Conservation (phyloP, 2,113 vertebrate species). For the Saguinus imperator region DNA sequence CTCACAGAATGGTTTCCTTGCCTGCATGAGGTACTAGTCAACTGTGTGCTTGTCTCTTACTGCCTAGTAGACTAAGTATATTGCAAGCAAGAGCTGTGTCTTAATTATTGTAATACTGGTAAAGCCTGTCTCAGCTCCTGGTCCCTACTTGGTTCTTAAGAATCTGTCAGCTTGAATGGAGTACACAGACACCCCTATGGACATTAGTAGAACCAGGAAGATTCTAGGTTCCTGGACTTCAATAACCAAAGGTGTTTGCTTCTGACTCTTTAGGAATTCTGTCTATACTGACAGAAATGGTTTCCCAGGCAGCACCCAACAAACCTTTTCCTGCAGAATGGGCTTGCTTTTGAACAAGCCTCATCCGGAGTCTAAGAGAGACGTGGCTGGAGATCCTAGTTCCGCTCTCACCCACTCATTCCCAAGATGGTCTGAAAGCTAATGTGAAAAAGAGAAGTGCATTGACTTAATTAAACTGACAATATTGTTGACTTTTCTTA, state of each 20-base stretch:
- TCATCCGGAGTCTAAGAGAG: background rate
- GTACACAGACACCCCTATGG: background rate
- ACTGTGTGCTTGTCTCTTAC: background rate
- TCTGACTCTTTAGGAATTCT: background rate
- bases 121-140: background rate
- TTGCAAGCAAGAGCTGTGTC: background rate
- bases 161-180: background rate
- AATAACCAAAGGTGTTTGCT: background rate
- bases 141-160: background rate
- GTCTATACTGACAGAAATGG: background rate
- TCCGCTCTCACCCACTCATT: background rate
- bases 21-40: background rate
- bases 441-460: background rate
- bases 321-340: background rate
- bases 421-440: background rate
- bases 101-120: background rate
- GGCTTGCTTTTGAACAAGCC: background rate
- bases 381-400: background rate
- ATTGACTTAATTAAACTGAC: background rate
- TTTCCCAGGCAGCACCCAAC: background rate
- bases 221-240: background rate
- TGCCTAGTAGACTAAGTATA: background rate
- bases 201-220: background rate
- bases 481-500: background rate
- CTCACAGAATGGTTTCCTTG: background rate